phyloP scores from a whole-genome alignment of 2,888 invertebrate genomes.

The Ditylenchus weischeri region DNA sequence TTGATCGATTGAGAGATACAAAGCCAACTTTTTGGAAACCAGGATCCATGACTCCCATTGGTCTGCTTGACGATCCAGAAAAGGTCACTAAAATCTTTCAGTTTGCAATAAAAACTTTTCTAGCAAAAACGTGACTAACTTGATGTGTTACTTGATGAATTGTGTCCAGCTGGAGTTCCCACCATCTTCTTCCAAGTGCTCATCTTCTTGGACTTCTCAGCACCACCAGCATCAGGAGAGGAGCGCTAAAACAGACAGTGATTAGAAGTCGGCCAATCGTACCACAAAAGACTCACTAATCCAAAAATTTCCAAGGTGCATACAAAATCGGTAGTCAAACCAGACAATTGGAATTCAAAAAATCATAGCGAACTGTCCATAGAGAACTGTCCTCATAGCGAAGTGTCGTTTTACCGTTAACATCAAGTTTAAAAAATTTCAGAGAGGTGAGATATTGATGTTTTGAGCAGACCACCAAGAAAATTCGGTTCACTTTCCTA shows the following conservation, averaged over 20 bases:
- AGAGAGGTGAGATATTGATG: too few species aligned
- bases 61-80: constrained; percentile 12
- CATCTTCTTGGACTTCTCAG: constrained; percentile 19
- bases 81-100: neutral
- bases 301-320: constrained; percentile 71
- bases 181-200: constrained; percentile 25
- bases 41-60: constrained; percentile 74
- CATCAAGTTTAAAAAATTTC: too few species aligned
- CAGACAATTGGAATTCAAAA: constrained; percentile 70
- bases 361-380: too few species aligned
- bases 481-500: too few species aligned
- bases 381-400: too few species aligned
- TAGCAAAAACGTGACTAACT: neutral
- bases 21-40: constrained; percentile 81
- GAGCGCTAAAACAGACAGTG: neutral
- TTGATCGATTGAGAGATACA: constrained; percentile 78
- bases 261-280: constrained; percentile 10
- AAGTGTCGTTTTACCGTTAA: too few species aligned
- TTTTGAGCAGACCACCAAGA: too few species aligned
- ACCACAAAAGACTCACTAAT: constrained; percentile 60
- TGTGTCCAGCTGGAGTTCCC: neutral
- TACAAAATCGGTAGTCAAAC: constrained; percentile 82
- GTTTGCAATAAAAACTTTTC: neutral
- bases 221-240: constrained; percentile 12
- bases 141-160: neutral